Percentiles rank a stretch among this genome's conserved stretches.
These are phyloP conservation scores for Acleris laterana DNA, from an alignment of 2,888 invertebrate genomes.

Conservation along the genomic window DNA sequence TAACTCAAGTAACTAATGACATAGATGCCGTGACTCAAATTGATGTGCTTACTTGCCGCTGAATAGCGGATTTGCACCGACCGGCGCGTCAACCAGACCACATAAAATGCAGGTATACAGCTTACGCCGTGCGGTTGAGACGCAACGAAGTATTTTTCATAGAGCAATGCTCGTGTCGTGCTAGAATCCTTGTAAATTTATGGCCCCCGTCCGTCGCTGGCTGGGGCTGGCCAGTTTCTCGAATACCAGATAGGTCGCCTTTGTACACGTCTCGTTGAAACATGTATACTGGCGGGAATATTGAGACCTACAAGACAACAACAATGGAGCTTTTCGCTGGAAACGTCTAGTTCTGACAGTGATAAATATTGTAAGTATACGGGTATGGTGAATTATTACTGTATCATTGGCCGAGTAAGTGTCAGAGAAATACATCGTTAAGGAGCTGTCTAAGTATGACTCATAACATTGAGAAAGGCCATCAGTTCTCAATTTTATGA, in stretches of 20 bases:
- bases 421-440: too few species aligned
- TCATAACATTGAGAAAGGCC: too few species aligned
- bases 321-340: constrained; percentile 25
- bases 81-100: constrained; percentile 23
- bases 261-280: constrained; percentile 60
- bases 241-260: constrained; percentile 63
- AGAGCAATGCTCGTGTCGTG: constrained; percentile 72
- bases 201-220: constrained; percentile 60
- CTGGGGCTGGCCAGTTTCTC: constrained; percentile 68
- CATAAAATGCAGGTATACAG: constrained; percentile 38
- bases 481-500: too few species aligned
- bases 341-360: constrained; percentile 18
- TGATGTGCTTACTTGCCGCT: constrained; percentile 27
- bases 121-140: constrained; percentile 53
- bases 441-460: too few species aligned
- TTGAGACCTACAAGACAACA: constrained; percentile 22
- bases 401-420: background rate
- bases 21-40: constrained; percentile 16
- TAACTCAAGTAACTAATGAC: background rate
- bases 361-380: constrained; percentile 11
- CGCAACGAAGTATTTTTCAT: constrained; percentile 74
- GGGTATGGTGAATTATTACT: background rate
- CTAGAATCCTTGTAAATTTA: constrained; percentile 79
- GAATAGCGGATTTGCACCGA: constrained; percentile 31
- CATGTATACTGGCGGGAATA: constrained; percentile 46